Percentiles rank a stretch among this genome's conserved stretches.
Conservation (phyloP, 1,140 invertebrate species). For the Delia radicum region DNA sequence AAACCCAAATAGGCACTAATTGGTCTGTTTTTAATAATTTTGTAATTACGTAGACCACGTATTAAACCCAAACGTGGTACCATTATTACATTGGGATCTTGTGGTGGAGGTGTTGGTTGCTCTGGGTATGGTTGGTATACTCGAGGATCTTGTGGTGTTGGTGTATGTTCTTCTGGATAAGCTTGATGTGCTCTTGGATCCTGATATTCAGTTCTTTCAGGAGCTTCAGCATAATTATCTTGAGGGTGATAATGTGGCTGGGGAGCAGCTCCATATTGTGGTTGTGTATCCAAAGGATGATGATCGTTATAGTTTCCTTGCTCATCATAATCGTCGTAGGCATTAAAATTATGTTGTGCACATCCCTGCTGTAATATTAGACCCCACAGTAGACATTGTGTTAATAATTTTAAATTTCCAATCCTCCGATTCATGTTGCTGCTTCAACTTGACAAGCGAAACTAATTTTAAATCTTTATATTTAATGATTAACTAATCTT, state of each 20-base stretch:
- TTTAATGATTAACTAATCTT: neutral
- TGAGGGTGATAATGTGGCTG: neutral
- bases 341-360: neutral
- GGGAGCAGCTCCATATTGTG: neutral
- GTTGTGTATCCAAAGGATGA: neutral
- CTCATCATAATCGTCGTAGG: neutral
- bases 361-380: neutral
- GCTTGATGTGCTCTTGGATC: neutral
- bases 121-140: neutral
- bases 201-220: neutral
- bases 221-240: neutral
- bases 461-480: neutral
- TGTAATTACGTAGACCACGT: conserved; percentile 33
- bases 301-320: neutral
- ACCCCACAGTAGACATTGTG: neutral
- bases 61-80: conserved; percentile 41
- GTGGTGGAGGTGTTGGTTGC: neutral
- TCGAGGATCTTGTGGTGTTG: neutral
- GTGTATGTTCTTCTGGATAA: neutral
- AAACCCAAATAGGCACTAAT: conserved; percentile 45
- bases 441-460: neutral
- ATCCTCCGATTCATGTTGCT: conserved; percentile 8
- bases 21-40: conserved; percentile 35
- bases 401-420: neutral
- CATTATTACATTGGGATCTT: conserved; percentile 24